phyloP scores from a whole-genome alignment of 1,140 invertebrate species.

The Zaprionus lachaisei region DNA sequence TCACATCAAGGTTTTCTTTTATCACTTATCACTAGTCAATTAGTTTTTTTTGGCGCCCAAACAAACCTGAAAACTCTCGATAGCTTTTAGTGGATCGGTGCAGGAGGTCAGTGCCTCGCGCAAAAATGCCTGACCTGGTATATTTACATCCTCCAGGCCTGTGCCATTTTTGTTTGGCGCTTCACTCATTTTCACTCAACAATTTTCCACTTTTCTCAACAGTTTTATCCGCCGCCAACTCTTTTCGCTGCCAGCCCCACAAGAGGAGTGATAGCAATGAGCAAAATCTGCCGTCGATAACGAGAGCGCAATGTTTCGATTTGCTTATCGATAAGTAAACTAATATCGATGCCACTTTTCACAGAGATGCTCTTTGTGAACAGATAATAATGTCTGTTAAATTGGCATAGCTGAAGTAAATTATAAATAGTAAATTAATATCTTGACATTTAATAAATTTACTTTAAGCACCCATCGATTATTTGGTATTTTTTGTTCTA shows the following conservation, averaged over 20 bases:
- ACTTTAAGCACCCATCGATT: conserved; percentile 5
- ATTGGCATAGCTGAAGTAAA: background rate
- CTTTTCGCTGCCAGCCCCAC: background rate
- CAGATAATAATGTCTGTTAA: background rate
- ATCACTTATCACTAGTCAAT: conserved; percentile 4
- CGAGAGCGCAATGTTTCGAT: background rate
- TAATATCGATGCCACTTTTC: background rate
- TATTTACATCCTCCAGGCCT: conserved; percentile 94
- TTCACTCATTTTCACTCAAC: conserved; percentile 59
- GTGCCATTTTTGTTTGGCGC: conserved; percentile 83
- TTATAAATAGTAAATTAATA: background rate
- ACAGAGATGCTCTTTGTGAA: background rate
- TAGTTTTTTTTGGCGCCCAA: conserved; percentile 53
- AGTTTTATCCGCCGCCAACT: background rate
- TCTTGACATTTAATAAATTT: background rate
- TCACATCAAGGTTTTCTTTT: background rate
- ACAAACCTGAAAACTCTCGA: conserved; percentile 97
- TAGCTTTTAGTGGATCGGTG: conserved; percentile 97
- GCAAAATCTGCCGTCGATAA: conserved; percentile 9
- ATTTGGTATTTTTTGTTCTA: background rate
- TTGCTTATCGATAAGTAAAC: background rate
- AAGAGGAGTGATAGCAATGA: conserved; percentile 5
- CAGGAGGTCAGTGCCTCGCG: conserved; percentile 97
- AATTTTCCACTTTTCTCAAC: conserved; percentile 21
- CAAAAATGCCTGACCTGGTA: conserved; percentile 95